phyloP scores from a whole-genome alignment of 2,888 invertebrate species.

The Megaustenia siamemsis region DNA sequence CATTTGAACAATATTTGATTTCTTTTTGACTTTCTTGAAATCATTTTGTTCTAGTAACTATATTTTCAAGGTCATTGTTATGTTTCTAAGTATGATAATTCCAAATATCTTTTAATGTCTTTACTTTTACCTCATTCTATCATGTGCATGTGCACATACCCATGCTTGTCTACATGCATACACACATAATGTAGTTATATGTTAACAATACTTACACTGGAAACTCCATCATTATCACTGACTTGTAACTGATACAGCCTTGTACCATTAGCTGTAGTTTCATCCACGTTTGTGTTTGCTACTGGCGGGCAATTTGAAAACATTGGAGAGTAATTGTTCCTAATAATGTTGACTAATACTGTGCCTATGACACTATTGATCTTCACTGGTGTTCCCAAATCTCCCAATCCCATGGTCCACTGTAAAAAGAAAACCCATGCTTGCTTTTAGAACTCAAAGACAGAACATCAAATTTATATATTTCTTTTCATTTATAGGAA shows the following conservation, averaged over 20 bases:
- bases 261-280: slow-evolving; percentile 47
- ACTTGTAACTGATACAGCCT: slow-evolving; percentile 61
- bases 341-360: slow-evolving; percentile 62
- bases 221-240: slow-evolving; percentile 60
- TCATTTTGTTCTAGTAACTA: too few relatives aligned
- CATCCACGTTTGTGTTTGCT: slow-evolving; percentile 38
- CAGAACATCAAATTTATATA: too few relatives aligned
- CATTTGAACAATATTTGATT: too few relatives aligned
- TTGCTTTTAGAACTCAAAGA: too few relatives aligned
- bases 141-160: too few relatives aligned
- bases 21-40: too few relatives aligned
- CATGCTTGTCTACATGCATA: not conserved
- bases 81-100: too few relatives aligned
- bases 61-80: too few relatives aligned
- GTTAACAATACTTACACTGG: slow-evolving; percentile 13
- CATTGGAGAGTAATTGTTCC: slow-evolving; percentile 64
- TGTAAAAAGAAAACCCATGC: slow-evolving; percentile 58
- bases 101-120: too few relatives aligned
- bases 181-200: not conserved
- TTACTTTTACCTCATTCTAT: too few relatives aligned
- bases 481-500: too few relatives aligned
- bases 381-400: slow-evolving; percentile 58
- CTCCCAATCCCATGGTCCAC: slow-evolving; percentile 63
- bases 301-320: slow-evolving; percentile 59
- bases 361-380: slow-evolving; percentile 43